Conservation (phyloP, 1,140 invertebrate species). For the Aricia agestis region DNA sequence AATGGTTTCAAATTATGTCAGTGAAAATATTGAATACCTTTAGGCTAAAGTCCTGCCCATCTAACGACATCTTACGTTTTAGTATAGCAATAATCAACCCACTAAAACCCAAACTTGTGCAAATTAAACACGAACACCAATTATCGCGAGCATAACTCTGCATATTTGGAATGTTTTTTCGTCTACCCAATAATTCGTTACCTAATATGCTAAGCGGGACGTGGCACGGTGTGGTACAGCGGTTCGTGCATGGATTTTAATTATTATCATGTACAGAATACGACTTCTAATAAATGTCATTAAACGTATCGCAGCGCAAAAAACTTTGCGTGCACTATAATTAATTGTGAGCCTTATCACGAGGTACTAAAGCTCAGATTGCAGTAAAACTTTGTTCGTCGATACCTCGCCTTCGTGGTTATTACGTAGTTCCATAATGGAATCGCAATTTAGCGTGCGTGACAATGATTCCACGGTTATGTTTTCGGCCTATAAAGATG, state of each 20-base stretch:
- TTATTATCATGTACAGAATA: conserved; percentile 74
- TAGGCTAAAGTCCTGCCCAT: too few relatives aligned
- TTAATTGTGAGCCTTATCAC: conserved; percentile 27
- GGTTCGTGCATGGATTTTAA: conserved; percentile 73
- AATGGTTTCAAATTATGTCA: too few relatives aligned
- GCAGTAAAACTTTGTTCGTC: conserved; percentile 13
- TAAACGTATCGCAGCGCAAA: conserved; percentile 54
- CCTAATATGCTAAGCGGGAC: conserved; percentile 58
- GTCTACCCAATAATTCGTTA: conserved; percentile 61
- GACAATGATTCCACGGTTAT: conserved; percentile 58
- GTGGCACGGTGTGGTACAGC: conserved; percentile 62
- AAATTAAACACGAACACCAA: not conserved
- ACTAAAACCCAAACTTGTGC: not conserved
- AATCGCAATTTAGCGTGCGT: conserved; percentile 62
- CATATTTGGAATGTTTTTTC: conserved; percentile 52
- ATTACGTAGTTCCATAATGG: conserved; percentile 66
- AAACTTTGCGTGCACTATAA: conserved; percentile 21
- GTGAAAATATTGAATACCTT: too few relatives aligned
- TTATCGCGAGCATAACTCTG: not conserved
- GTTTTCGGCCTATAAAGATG: conserved; percentile 12
- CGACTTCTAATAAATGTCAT: conserved; percentile 73
- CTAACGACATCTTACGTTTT: too few relatives aligned
- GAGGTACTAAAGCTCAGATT: conserved; percentile 29
- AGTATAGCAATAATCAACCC: not conserved
- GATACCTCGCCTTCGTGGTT: conserved; percentile 34